A percentile compares a stretch with the other conserved stretches of the same genome.
These are phyloP conservation scores for Allygus modestus DNA, from an alignment of 2,888 invertebrate species.

Conservation along the genomic window DNA sequence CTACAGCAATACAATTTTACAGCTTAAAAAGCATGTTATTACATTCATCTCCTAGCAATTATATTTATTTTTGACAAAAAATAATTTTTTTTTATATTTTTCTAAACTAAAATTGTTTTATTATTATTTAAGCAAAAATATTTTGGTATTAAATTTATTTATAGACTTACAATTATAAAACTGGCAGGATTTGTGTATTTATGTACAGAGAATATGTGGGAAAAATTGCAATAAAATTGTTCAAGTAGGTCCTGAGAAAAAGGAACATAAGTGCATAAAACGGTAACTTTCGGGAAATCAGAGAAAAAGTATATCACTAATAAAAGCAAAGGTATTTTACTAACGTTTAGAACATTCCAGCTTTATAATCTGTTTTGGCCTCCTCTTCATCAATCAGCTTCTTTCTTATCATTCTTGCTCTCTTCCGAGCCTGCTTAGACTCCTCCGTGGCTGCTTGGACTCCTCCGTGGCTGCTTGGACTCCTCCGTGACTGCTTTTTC, in stretches of 20 bases:
- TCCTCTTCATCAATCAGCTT: not conserved
- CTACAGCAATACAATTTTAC: no score
- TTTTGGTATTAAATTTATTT: not conserved
- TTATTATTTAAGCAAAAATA: not conserved
- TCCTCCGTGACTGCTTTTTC: not conserved
- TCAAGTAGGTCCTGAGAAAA: not conserved
- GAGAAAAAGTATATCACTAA: not conserved
- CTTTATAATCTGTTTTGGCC: no score
- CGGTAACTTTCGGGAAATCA: not conserved
- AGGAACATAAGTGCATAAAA: not conserved
- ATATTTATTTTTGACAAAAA: not conserved
- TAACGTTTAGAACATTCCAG: not conserved
- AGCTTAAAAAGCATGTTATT: no score
- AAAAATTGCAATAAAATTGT: not conserved
- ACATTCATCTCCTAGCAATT: not conserved
- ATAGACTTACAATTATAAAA: not conserved
- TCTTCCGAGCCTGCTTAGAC: no score
- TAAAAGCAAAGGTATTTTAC: not conserved
- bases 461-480: not conserved
- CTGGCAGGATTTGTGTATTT: not conserved
- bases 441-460: no score
- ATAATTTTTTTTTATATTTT: not conserved
- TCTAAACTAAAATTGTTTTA: not conserved
- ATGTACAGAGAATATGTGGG: not conserved
- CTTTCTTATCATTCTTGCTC: not conserved